Evolutionary conservation across 1,140 invertebrate species (phyloP), one percentile per base, ranked within the genome.

Genomic region (Apis laboriosa): DNA sequence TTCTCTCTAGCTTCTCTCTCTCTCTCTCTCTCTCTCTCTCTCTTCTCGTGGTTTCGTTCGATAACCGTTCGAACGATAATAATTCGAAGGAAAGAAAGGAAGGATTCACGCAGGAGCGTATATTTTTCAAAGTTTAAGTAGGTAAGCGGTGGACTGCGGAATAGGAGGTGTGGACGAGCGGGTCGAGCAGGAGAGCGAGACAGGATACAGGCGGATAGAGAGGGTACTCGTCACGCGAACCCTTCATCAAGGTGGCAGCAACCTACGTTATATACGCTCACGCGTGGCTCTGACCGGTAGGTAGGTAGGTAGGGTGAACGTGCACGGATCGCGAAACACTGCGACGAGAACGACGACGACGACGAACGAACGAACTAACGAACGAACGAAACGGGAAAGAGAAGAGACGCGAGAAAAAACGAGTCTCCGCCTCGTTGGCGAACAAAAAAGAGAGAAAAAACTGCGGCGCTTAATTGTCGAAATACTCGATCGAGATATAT

Each of bases 151-250:
- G 86, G 80, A 74, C 71, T 83, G 86, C 72, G 84, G 85, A 87
- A 85, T 88, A 88, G 84, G 86, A 93, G 91, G 91, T 93, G 92
- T 87, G 92, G 92, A 92, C 91, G 91, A 92, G 91, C 90, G 88
- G 89, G 90, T 92, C 89, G 34, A 43, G 34, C 34, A 90, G 81
- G 84, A 90, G 91, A 92, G 87, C 90, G 88, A 92, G 92, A 92
- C 92, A 92, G 93, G 92, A 93, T 92, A 91, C 87, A 86, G 72
- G 90, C 84, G 88, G 86, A 91, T 90, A 92, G 88, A 92, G 88
- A 90, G 90, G 89, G 89, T 88, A 90, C 90, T 92, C 92, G 92
- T 93, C 93, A 93, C 93, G 93, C 93, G 92, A 93, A 93, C 92
- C 91, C 92, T 93, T 93, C 93, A 93, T 93, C 93, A 93, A 88